phyloP scores from a whole-genome alignment of 2,888 invertebrate species.

The Leistus spinibarbis region DNA sequence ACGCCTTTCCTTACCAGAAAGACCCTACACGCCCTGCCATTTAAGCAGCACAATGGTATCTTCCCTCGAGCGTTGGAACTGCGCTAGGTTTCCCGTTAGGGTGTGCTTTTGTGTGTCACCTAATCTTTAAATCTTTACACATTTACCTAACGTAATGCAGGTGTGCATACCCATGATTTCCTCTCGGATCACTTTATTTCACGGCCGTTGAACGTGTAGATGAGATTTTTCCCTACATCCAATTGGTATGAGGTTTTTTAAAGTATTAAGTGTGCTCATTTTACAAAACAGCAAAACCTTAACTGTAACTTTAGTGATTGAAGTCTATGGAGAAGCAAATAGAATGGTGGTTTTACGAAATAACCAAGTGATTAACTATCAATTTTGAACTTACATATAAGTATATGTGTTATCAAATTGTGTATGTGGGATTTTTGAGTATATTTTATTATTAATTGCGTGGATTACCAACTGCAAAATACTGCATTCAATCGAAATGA shows the following conservation, averaged over 20 bases:
- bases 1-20: background rate
- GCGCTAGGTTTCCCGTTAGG: background rate
- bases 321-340: no score
- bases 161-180: conserved; percentile 17
- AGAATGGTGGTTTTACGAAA: no score
- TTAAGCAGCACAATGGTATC: background rate
- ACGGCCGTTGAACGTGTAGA: conserved; percentile 4
- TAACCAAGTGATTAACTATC: no score
- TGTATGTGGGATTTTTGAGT: background rate
- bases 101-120: conserved; percentile 20
- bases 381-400: no score
- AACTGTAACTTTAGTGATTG: no score
- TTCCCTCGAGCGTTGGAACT: background rate
- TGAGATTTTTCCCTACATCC: background rate
- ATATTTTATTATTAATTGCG: background rate
- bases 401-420: background rate
- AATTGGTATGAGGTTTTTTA: no score
- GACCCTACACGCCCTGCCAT: background rate
- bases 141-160: conserved; percentile 31
- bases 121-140: conserved; percentile 35
- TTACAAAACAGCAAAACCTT: no score
- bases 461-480: background rate
- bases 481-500: background rate
- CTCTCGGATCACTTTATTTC: conserved; percentile 23
- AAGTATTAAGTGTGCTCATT: no score